Percentiles rank a stretch among this genome's conserved stretches.
phyloP scores from a whole-genome alignment of 1,140 invertebrate genomes.

The Hypothenemus hampei region DNA sequence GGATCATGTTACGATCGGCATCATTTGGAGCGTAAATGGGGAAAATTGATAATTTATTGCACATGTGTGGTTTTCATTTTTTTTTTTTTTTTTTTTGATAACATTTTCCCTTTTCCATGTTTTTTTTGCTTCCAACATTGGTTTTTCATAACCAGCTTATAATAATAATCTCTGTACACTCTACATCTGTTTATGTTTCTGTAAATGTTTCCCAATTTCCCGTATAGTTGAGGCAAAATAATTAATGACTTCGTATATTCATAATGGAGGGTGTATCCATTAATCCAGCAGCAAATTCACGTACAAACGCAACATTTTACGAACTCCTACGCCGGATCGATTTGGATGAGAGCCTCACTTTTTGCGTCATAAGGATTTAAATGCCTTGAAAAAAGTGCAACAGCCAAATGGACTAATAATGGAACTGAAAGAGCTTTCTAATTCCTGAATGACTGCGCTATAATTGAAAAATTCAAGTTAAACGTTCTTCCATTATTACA shows the following conservation, averaged over 20 bases:
- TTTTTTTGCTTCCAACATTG: neutral
- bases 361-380: neutral
- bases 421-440: no score
- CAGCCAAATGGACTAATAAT: no score
- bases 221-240: neutral
- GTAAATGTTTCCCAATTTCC: no score
- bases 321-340: slow-evolving; percentile 3
- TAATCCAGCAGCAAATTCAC: slow-evolving; percentile 9
- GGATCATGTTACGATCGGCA: neutral
- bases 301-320: slow-evolving; percentile 6
- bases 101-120: neutral
- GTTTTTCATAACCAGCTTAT: neutral
- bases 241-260: neutral
- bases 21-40: neutral
- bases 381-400: no score
- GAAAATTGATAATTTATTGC: neutral
- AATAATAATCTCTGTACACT: no score
- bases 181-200: no score
- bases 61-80: neutral
- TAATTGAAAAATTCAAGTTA: no score
- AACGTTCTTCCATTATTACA: no score
- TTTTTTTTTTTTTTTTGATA: neutral
- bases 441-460: no score
- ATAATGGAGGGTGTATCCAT: slow-evolving; percentile 3
- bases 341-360: neutral